Percentiles rank a stretch among this genome's conserved stretches.
Evolutionary conservation across 2,797 vertebrate species (phyloP).

Genomic region (Acipenser transmontanus): DNA sequence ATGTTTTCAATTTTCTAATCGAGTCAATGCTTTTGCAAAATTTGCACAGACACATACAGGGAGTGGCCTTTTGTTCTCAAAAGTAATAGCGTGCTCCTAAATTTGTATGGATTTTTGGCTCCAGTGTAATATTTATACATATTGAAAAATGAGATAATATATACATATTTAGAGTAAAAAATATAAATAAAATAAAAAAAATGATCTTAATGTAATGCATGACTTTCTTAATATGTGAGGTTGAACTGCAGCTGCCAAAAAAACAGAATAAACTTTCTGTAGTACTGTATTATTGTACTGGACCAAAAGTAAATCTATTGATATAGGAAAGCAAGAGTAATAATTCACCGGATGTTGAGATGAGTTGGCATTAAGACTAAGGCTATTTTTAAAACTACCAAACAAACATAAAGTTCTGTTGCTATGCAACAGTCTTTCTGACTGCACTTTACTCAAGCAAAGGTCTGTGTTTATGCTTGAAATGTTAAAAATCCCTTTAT

Average conservation of each 20-base stretch:
- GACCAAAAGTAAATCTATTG: slow-evolving; percentile 62
- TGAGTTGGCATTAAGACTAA: slow-evolving; percentile 41
- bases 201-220: slow-evolving; percentile 33
- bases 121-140: background rate
- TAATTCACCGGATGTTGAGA: slow-evolving; percentile 48
- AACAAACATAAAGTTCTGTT: slow-evolving; percentile 32
- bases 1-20: no score
- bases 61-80: no score
- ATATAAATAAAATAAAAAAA: slow-evolving; percentile 18
- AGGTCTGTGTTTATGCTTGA: slow-evolving; percentile 42
- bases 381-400: slow-evolving; percentile 45
- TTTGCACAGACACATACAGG: no score
- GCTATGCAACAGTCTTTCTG: slow-evolving; percentile 57
- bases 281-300: slow-evolving; percentile 46
- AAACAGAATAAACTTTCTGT: slow-evolving; percentile 12
- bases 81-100: no score
- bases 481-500: slow-evolving; percentile 42
- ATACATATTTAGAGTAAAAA: background rate
- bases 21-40: no score
- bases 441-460: slow-evolving; percentile 53
- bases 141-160: slow-evolving; percentile 5
- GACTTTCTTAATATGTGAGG: slow-evolving; percentile 18
- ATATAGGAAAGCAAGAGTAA: slow-evolving; percentile 38
- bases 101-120: no score
- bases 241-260: slow-evolving; percentile 9